These are phyloP conservation scores for Pocota personata DNA, from an alignment of 2,888 invertebrate species.

Conservation along the genomic window DNA sequence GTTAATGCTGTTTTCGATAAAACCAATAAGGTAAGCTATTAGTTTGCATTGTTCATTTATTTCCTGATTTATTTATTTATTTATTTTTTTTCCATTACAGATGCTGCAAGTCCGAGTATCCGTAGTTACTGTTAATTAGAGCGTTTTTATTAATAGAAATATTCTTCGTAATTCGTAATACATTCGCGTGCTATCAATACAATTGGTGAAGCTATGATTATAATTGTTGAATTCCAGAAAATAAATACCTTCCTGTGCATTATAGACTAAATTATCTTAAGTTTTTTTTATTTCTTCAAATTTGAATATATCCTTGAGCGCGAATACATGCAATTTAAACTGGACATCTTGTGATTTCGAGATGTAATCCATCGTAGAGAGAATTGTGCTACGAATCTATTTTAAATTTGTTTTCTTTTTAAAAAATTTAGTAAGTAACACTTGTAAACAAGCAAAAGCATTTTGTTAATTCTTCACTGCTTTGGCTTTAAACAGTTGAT, in stretches of 20 bases:
- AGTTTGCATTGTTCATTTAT: neutral
- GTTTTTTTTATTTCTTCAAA: neutral
- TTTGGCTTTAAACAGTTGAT: too few species aligned
- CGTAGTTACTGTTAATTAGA: conserved; percentile 68
- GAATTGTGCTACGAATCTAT: too few species aligned
- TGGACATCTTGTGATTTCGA: too few species aligned
- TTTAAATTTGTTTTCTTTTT: too few species aligned
- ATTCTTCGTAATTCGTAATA: neutral
- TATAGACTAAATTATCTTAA: neutral
- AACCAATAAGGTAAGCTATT: conserved; percentile 82
- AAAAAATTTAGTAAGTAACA: too few species aligned
- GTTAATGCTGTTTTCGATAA: conserved; percentile 84
- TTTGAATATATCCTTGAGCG: neutral
- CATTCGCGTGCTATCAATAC: neutral
- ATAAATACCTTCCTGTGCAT: conserved; percentile 10
- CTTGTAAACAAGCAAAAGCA: too few species aligned
- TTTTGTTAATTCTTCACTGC: too few species aligned
- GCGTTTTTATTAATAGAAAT: neutral
- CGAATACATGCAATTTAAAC: too few species aligned
- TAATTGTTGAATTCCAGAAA: neutral
- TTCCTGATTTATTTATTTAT: neutral
- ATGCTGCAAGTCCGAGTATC: conserved; percentile 81
- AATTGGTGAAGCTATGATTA: neutral
- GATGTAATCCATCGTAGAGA: too few species aligned
- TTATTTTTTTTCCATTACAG: conserved; percentile 76